Evolutionary conservation across 2,888 invertebrate species (phyloP).

Genomic region (Terebella lapidaria): DNA sequence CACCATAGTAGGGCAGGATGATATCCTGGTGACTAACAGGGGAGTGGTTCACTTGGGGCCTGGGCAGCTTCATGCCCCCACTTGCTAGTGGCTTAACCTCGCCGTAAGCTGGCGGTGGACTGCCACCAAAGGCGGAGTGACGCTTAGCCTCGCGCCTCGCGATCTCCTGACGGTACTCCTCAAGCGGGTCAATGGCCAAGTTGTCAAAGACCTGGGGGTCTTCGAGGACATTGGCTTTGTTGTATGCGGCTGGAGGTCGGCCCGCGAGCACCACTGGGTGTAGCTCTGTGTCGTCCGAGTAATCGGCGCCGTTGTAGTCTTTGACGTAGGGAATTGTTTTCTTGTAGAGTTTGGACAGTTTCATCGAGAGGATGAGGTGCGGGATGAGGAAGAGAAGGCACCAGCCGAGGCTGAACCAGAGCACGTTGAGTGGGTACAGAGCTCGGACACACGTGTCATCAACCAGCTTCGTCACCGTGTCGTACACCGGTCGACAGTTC

Average conservation of each 20-base stretch:
- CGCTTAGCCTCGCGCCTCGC: no score
- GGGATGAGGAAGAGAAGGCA: constrained; percentile 14
- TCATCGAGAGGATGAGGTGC: constrained; percentile 11
- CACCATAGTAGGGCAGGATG: no score
- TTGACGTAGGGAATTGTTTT: background rate
- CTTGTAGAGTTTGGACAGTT: constrained; percentile 4
- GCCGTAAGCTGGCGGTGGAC: no score
- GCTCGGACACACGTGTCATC: constrained; percentile 71
- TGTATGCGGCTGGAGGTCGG: no score
- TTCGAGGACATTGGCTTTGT: background rate
- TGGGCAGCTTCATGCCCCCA: no score
- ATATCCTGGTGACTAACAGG: no score
- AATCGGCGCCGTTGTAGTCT: no score
- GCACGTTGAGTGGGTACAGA: constrained; percentile 15
- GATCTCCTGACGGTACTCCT: background rate
- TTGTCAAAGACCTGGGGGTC: background rate
- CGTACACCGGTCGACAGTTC: constrained; percentile 74
- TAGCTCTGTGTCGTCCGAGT: no score
- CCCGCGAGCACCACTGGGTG: no score
- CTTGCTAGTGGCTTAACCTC: no score
- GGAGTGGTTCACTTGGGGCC: no score
- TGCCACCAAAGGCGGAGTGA: no score
- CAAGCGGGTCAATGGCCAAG: background rate
- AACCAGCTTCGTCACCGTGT: constrained; percentile 72
- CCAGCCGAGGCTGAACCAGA: constrained; percentile 19